phyloP scores from a whole-genome alignment of 2,113 vertebrate species.

The Prunella fulvescens region DNA sequence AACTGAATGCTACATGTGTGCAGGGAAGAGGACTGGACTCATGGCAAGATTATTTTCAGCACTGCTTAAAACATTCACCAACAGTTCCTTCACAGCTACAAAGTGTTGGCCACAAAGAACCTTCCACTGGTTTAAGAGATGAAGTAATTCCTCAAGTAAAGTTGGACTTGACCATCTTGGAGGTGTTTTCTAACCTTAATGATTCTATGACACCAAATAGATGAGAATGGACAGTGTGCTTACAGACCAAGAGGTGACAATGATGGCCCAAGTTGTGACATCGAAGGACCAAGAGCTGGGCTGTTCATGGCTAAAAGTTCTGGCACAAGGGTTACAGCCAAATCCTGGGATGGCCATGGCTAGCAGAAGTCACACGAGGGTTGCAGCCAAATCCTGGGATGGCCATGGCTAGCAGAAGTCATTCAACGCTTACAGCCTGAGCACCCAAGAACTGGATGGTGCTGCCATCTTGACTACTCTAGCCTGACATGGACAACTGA shows the following conservation, averaged over 20 bases:
- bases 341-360: background rate
- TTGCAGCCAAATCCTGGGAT: background rate
- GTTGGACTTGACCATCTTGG: background rate
- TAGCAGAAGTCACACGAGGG: background rate
- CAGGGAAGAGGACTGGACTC: background rate
- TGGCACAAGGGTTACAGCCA: background rate
- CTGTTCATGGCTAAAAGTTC: background rate
- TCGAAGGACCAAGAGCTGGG: background rate
- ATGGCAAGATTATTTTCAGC: background rate
- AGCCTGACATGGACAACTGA: background rate
- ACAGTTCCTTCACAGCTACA: background rate
- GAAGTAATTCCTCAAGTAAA: background rate
- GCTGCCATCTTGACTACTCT: background rate
- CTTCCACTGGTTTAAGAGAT: background rate
- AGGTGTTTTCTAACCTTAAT: background rate
- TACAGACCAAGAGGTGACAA: background rate
- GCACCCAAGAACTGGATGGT: background rate
- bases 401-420: background rate
- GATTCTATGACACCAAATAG: background rate
- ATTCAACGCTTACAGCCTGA: fast-evolving
- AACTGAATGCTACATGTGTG: fast-evolving
- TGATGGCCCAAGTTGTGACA: background rate
- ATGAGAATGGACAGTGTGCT: fast-evolving
- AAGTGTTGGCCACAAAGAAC: background rate
- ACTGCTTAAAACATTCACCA: background rate